Percentiles rank a stretch among this genome's conserved stretches.
These are phyloP conservation scores for Tachycineta bicolor DNA, from an alignment of 2,113 vertebrate genomes.

Conservation along the genomic window DNA sequence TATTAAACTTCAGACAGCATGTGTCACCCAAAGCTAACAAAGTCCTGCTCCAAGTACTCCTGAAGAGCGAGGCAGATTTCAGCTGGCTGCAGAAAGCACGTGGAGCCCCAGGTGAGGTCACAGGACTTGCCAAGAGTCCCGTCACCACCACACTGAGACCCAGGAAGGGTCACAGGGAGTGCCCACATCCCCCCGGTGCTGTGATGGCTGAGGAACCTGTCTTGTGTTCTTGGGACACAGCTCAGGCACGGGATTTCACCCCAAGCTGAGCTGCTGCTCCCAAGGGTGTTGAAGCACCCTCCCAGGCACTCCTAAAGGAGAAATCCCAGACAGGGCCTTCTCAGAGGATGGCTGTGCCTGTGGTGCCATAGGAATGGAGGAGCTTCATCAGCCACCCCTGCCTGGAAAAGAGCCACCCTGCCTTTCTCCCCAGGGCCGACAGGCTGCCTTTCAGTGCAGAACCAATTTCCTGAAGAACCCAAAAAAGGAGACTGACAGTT, in stretches of 20 bases:
- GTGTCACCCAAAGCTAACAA: background rate
- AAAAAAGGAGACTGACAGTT: background rate
- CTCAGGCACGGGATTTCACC: background rate
- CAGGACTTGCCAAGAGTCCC: rapidly evolving
- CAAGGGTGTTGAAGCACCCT: background rate
- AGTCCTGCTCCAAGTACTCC: background rate
- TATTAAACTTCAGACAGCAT: background rate
- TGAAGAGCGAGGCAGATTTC: background rate
- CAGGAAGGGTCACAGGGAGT: background rate
- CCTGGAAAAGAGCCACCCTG: background rate
- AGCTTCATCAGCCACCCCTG: background rate
- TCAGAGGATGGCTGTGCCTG: background rate
- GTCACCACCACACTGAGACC: background rate
- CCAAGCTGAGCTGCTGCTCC: background rate
- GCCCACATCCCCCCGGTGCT: background rate
- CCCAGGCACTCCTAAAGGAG: background rate
- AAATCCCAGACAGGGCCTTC: rapidly evolving
- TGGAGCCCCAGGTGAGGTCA: rapidly evolving
- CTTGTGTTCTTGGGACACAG: background rate
- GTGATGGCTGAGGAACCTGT: background rate
- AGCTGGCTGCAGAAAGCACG: background rate
- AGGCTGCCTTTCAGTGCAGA: background rate
- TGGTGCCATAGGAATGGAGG: background rate
- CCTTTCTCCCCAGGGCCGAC: background rate
- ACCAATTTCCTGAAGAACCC: background rate